Evolutionary conservation across 2,113 vertebrate genomes (phyloP).

Genomic region (Cervus canadensis): DNA sequence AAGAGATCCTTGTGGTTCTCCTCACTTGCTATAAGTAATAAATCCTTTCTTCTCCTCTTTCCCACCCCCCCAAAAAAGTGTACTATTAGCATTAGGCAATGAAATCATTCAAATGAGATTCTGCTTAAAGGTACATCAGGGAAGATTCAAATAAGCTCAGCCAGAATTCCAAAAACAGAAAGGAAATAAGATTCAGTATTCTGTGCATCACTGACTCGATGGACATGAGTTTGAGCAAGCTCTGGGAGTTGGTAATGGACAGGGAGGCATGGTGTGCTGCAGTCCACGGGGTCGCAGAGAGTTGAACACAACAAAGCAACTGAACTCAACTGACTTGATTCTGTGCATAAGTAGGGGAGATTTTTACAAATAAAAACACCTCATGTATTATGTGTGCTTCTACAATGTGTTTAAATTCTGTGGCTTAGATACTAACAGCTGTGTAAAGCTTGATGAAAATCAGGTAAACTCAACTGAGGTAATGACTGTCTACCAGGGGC

Average conservation of each 20-base stretch:
- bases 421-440: not conserved
- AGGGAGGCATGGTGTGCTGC: not conserved
- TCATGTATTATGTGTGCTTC: not conserved
- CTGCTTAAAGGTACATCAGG: conserved; percentile 17
- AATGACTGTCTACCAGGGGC: not conserved
- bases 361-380: conserved; percentile 37
- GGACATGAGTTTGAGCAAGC: not conserved
- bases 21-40: not conserved
- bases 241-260: not conserved
- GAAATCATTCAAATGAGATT: conserved; percentile 30
- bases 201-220: not conserved
- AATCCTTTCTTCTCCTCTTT: not conserved
- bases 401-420: not conserved
- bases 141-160: conserved; percentile 49
- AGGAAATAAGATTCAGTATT: conserved; percentile 34
- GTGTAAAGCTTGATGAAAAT: not conserved
- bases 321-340: not conserved
- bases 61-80: not conserved
- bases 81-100: conserved; percentile 3
- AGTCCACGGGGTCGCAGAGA: not conserved
- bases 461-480: not conserved
- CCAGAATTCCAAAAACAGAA: conserved; percentile 44
- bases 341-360: conserved; percentile 29
- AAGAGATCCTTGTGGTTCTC: not conserved
- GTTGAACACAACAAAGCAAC: not conserved